Percentiles rank a stretch among this genome's conserved stretches.
Evolutionary conservation across 2,888 invertebrate species (phyloP).

Genomic region (Laspeyria flexula): DNA sequence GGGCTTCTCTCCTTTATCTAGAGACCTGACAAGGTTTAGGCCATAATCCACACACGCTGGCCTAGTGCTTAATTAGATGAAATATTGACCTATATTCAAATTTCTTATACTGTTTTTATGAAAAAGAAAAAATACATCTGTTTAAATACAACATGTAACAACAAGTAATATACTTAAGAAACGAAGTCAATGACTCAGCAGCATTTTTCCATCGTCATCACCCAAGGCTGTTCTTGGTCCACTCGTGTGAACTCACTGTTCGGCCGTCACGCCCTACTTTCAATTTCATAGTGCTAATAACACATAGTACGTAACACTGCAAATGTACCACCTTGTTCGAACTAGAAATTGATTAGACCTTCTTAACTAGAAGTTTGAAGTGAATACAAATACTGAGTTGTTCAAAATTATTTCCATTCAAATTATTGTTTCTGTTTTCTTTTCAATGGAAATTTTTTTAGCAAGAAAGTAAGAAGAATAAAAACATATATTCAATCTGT

Average conservation of each 20-base stretch:
- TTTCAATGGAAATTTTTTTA: too few relatives aligned
- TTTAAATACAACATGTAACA: not conserved
- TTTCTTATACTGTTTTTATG: too few relatives aligned
- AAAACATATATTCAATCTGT: too few relatives aligned
- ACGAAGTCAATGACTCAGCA: constrained; percentile 49
- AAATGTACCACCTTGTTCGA: constrained; percentile 30
- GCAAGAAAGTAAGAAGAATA: too few relatives aligned
- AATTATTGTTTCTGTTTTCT: too few relatives aligned
- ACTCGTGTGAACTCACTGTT: constrained; percentile 64
- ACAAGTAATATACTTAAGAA: not conserved
- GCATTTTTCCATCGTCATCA: constrained; percentile 40
- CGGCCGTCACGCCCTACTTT: constrained; percentile 65
- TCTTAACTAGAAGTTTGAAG: not conserved
- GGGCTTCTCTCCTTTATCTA: too few relatives aligned
- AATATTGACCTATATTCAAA: too few relatives aligned
- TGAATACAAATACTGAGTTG: not conserved
- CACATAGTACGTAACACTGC: constrained; percentile 45
- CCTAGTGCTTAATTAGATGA: too few relatives aligned
- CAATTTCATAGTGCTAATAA: constrained; percentile 61
- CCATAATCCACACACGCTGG: too few relatives aligned
- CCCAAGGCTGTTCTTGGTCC: constrained; percentile 48
- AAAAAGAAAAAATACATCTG: too few relatives aligned
- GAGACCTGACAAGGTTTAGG: too few relatives aligned
- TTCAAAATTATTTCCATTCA: too few relatives aligned
- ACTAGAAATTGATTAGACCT: constrained; percentile 26